These are phyloP conservation scores for Loripinus fragilis DNA, from an alignment of 2,888 invertebrate species.

Conservation along the genomic window DNA sequence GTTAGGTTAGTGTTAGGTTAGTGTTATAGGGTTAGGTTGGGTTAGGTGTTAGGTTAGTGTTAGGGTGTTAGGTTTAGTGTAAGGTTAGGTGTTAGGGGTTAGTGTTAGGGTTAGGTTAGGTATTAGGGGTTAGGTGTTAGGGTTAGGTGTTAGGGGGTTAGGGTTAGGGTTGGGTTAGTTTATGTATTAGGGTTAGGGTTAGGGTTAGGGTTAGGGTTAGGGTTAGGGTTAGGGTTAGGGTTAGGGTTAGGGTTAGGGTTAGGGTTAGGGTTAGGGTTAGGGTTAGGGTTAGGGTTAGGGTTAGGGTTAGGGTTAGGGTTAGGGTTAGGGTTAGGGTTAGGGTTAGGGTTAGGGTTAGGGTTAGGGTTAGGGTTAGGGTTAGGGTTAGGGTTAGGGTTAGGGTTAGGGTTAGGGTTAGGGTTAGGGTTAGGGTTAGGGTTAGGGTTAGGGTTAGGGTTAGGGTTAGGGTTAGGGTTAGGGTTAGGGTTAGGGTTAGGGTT, in stretches of 20 bases:
- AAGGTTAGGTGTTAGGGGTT: too few species aligned
- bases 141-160: too few species aligned
- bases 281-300: conserved; percentile 65
- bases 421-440: conserved; percentile 65
- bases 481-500: conserved; percentile 50
- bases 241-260: conserved; percentile 48
- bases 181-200: too few species aligned
- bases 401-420: conserved; percentile 62
- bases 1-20: too few species aligned
- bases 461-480: conserved; percentile 60
- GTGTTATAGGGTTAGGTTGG: too few species aligned
- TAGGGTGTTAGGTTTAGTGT: too few species aligned
- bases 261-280: conserved; percentile 60
- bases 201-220: conserved; percentile 52
- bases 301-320: conserved; percentile 32
- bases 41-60: too few species aligned
- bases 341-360: conserved; percentile 55
- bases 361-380: conserved; percentile 61
- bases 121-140: too few species aligned
- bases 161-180: too few species aligned
- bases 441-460: conserved; percentile 58
- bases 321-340: conserved; percentile 43
- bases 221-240: conserved; percentile 58
- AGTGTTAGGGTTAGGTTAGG: too few species aligned
- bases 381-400: conserved; percentile 61